Base-by-base conservation (phyloP, 2,888 invertebrate genomes). In the Torymus auratus region DNA sequence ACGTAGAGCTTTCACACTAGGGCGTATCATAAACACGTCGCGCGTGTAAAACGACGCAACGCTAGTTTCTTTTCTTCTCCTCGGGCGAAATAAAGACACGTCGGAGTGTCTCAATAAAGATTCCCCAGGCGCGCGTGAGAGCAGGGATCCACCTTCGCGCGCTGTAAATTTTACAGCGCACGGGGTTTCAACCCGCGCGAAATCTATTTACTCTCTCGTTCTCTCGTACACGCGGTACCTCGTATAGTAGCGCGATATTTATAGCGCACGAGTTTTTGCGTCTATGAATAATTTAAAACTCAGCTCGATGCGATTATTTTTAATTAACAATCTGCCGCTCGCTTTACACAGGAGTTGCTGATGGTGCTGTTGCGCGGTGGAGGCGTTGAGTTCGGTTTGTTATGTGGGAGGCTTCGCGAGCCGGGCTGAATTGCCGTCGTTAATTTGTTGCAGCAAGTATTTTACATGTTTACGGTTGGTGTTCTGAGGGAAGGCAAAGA, bases 161-260 rank as follows among this genome's bases (percentile, higher is more conserved):
- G 55, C 53, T 53, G 64, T 73, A 64, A 73, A 73, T 55, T 73
- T 73, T 62, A 62, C 55, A 28, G 55, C 28, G 15, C 41, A 7
- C 7, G 5, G 52, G 7, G 53, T 71, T 71, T 71, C 58, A 61
- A 61, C 7, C 52, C 23, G 28, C 52, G 13, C 62, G 55, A 73
- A 73, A 64, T 64, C 64, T 64, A 73, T 64, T 73, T 55, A 73
- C 61, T 23, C 61, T 14, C 7, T 41, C 12, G n/a, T n/a, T 10
- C 2, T 41, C 12, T 17, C 50, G 20, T 2, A 20, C 20, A 20
- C 20, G 20, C 20, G 1, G 20, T 20, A 2, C 20, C 20, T 20
- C 20, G n/a, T n/a, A 20, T 20, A 20, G 1, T 20, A 20, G 55
- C 2, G 23, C 11, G 15, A 50, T 60, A 50, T 50, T 58, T 50